Evolutionary conservation across 1,140 invertebrate species (phyloP).

Genomic region (Mamestra configurata): DNA sequence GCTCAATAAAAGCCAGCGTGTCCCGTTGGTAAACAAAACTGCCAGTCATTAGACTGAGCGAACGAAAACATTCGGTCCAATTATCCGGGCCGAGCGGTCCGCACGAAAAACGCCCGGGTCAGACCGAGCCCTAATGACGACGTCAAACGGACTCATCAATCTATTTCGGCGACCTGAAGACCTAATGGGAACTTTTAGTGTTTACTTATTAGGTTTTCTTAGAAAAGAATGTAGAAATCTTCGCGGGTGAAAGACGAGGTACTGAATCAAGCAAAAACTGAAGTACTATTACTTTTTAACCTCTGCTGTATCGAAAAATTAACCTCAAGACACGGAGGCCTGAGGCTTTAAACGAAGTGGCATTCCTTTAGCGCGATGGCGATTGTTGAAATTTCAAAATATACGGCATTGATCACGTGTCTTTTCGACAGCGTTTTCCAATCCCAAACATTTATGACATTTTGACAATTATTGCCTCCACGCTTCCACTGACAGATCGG

Average conservation of each 20-base stretch:
- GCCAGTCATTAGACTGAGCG: slow-evolving; percentile 80
- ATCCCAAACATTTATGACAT: no score
- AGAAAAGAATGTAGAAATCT: no score
- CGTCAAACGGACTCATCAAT: slow-evolving; percentile 80
- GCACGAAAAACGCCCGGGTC: slow-evolving; percentile 67
- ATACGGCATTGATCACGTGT: no score
- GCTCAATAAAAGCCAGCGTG: slow-evolving; percentile 79
- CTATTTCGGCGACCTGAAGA: slow-evolving; percentile 71
- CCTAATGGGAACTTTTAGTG: slow-evolving; percentile 58
- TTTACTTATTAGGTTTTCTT: background rate
- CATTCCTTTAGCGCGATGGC: no score
- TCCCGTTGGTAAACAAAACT: slow-evolving; percentile 81
- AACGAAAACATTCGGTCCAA: slow-evolving; percentile 81
- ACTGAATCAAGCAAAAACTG: slow-evolving; percentile 1
- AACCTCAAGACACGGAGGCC: no score
- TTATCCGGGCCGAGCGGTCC: slow-evolving; percentile 68
- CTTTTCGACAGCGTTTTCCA: no score
- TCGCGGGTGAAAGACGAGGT: no score
- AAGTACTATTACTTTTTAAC: background rate
- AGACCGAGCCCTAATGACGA: slow-evolving; percentile 76
- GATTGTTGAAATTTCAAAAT: no score
- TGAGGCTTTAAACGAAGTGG: no score
- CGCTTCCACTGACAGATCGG: no score
- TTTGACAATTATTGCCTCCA: no score
- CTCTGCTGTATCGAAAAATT: background rate